A percentile compares a stretch with the other conserved stretches of the same genome.
These are phyloP conservation scores for Spermophilus dauricus DNA, from an alignment of 2,113 vertebrate genomes.

Conservation along the genomic window DNA sequence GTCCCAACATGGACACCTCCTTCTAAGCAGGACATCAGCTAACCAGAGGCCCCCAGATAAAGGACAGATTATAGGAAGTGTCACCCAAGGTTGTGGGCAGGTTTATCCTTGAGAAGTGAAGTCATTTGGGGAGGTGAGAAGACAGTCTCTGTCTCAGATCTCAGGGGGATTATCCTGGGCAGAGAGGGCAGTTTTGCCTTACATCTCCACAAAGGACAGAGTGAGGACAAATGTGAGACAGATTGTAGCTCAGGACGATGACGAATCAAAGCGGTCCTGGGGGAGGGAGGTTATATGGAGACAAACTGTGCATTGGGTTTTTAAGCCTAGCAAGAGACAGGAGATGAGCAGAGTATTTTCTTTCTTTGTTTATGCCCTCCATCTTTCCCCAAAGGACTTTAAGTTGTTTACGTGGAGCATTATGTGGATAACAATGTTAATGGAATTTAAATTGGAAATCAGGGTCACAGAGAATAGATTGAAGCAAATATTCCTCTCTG, in stretches of 20 bases:
- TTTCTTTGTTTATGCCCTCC: background rate
- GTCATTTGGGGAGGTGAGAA: background rate
- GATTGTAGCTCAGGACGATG: background rate
- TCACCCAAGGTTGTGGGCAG: background rate
- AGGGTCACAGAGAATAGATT: background rate
- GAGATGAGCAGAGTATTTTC: background rate
- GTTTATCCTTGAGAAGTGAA: background rate
- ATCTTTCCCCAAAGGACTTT: background rate
- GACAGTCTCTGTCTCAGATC: background rate
- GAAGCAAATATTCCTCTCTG: background rate
- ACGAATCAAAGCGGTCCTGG: background rate
- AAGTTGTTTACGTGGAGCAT: background rate
- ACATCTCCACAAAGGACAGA: background rate
- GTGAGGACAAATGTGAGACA: background rate
- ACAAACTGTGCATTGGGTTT: background rate
- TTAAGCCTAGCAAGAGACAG: background rate
- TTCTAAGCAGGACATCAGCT: background rate
- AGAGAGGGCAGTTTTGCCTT: background rate
- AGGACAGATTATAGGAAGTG: background rate
- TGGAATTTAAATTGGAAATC: conserved; percentile 47
- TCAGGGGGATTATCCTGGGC: background rate
- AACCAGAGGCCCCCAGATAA: background rate
- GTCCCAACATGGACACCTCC: background rate
- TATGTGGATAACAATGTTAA: background rate
- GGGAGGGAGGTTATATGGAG: background rate